Evolutionary conservation across 2,113 vertebrate genomes (phyloP).

Genomic region (Lipotes vexillifer): DNA sequence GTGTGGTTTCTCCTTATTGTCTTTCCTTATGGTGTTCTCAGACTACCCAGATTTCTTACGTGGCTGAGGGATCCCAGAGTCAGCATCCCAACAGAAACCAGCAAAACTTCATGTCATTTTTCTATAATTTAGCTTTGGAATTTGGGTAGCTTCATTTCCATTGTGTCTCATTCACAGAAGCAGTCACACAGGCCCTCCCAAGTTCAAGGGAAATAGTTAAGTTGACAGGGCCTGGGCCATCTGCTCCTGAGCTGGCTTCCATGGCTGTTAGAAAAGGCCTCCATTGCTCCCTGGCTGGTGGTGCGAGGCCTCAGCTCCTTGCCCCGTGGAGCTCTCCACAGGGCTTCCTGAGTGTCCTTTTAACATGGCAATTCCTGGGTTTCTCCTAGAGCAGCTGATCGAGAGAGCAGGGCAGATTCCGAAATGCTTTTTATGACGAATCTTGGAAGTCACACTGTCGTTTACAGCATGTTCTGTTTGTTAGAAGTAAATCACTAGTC

Average conservation of each 20-base stretch:
- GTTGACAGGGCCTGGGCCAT: background rate
- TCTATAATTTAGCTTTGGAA: background rate
- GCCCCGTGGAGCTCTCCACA: background rate
- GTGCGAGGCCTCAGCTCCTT: background rate
- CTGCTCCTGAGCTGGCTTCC: background rate
- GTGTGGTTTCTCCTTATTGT: background rate
- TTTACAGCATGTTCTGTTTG: background rate
- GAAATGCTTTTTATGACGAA: background rate
- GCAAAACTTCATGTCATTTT: background rate
- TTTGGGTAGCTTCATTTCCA: background rate
- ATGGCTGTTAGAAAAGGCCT: background rate
- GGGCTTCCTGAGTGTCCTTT: background rate
- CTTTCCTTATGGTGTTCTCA: background rate
- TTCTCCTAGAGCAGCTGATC: background rate
- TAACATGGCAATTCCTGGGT: background rate
- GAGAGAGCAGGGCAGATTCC: background rate
- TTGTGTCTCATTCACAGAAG: background rate
- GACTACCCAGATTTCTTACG: background rate
- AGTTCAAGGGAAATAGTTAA: background rate
- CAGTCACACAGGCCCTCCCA: background rate
- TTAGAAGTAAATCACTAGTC: background rate
- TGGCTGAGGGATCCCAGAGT: background rate
- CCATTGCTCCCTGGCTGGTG: no score
- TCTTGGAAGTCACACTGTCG: background rate
- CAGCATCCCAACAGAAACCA: background rate